Evolutionary conservation across 2,797 vertebrate genomes (phyloP).

Genomic region (Xenentodon cancila): DNA sequence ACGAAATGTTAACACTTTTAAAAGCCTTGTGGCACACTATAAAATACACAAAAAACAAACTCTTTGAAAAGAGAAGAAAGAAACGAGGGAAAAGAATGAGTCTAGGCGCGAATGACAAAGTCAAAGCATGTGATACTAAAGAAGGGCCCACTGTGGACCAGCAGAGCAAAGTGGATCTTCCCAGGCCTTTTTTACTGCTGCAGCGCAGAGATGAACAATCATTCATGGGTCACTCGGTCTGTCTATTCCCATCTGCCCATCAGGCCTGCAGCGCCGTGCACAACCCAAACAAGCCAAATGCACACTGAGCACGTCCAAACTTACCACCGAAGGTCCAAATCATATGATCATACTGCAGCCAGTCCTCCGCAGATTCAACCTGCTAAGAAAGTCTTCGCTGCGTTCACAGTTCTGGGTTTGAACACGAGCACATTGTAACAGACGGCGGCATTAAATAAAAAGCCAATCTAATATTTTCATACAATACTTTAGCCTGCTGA

Average conservation of each 20-base stretch:
- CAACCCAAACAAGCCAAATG: constrained; percentile 26
- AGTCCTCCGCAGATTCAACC: constrained; percentile 14
- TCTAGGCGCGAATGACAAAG: constrained; percentile 36
- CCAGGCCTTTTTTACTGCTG: constrained; percentile 64
- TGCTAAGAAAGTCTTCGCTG: no score
- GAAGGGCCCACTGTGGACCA: constrained; percentile 41
- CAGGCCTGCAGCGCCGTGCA: constrained; percentile 43
- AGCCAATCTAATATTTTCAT: no score
- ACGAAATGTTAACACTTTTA: no score
- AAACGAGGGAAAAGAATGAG: background rate
- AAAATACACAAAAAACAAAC: background rate
- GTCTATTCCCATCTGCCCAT: constrained; percentile 67
- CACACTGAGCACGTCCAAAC: constrained; percentile 61
- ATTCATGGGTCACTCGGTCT: constrained; percentile 69
- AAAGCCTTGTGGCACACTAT: background rate
- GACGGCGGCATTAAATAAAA: no score
- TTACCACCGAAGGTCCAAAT: constrained; percentile 43
- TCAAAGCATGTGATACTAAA: constrained; percentile 48
- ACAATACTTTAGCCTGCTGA: no score
- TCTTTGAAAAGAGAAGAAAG: constrained; percentile 4
- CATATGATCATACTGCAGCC: constrained; percentile 49
- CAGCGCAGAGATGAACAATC: constrained; percentile 73
- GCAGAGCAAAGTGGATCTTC: constrained; percentile 57
- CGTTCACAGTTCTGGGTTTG: no score
- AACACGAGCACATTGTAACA: no score